Evolutionary conservation across 2,888 invertebrate genomes (phyloP).

Genomic region (Cheilosia vernalis): DNA sequence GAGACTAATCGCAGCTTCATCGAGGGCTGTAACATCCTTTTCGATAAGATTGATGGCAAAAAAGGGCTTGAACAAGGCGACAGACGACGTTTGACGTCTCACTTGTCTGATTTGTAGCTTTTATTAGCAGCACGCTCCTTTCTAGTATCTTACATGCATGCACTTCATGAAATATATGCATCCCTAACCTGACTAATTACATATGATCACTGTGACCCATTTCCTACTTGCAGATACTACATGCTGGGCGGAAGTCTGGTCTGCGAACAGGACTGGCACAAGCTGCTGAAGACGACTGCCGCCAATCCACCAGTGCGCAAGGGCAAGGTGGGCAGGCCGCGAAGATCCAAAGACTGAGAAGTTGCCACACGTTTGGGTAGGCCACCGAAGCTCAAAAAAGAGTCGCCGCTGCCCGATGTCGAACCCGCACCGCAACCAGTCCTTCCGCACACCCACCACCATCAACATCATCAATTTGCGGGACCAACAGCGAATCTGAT

Average conservation of each 20-base stretch:
- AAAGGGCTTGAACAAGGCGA: too few species aligned
- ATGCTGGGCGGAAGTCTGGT: constrained; percentile 93
- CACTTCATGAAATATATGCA: too few species aligned
- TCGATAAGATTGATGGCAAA: too few species aligned
- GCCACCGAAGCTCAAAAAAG: constrained; percentile 78
- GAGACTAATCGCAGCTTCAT: too few species aligned
- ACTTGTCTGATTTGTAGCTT: too few species aligned
- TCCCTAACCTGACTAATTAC: too few species aligned
- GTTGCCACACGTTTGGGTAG: constrained; percentile 77
- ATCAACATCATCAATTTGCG: constrained; percentile 50
- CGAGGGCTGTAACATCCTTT: too few species aligned
- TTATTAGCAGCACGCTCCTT: too few species aligned
- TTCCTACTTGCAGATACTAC: constrained; percentile 87
- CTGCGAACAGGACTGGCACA: constrained; percentile 97
- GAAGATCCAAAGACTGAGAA: constrained; percentile 92
- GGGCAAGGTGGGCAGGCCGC: constrained; percentile 91
- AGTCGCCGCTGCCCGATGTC: constrained; percentile 60
- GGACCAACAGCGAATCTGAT: constrained; percentile 43
- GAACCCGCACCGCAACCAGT: constrained; percentile 45
- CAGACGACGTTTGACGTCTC: too few species aligned
- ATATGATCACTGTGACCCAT: too few species aligned
- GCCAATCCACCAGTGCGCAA: constrained; percentile 89
- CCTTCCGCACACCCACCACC: constrained; percentile 31
- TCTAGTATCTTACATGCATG: too few species aligned
- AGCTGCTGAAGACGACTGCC: constrained; percentile 89